A percentile compares a stretch with the other conserved stretches of the same genome.
These are phyloP conservation scores for Spisula subtruncata DNA, from an alignment of 2,888 invertebrate species.

Conservation along the genomic window DNA sequence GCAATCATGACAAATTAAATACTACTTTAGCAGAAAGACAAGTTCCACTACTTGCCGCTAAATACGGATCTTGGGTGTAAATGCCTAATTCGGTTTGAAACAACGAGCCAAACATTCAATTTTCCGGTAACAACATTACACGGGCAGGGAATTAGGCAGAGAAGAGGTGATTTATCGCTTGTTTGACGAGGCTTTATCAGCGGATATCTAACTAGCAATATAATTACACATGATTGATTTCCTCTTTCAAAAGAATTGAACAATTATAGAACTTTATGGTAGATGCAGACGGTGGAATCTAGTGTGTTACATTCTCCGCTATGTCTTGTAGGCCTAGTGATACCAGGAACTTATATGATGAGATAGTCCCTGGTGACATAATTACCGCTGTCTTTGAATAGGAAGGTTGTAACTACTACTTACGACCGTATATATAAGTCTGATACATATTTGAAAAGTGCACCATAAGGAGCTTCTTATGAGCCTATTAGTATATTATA, in stretches of 20 bases:
- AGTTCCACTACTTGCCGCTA: constrained; percentile 42
- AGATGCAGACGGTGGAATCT: background rate
- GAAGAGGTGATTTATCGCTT: constrained; percentile 32
- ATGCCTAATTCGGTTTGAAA: constrained; percentile 67
- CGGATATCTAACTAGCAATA: constrained; percentile 23
- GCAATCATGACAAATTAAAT: constrained; percentile 71
- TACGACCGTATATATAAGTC: too few species aligned
- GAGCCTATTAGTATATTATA: too few species aligned
- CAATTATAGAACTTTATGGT: constrained; percentile 2
- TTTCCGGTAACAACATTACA: constrained; percentile 69
- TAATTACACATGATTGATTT: constrained; percentile 27
- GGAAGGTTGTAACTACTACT: too few species aligned
- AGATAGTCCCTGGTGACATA: too few species aligned
- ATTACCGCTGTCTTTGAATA: too few species aligned
- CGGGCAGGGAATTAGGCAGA: constrained; percentile 55
- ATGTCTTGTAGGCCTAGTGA: too few species aligned
- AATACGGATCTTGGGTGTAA: constrained; percentile 65
- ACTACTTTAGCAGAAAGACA: constrained; percentile 62
- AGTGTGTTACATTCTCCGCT: background rate
- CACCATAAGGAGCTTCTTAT: too few species aligned
- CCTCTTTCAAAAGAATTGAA: constrained; percentile 23
- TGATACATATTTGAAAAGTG: too few species aligned
- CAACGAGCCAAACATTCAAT: constrained; percentile 73
- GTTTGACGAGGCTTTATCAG: constrained; percentile 11
- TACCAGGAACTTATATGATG: too few species aligned